These are phyloP conservation scores for Agonopterix subpropinquella DNA, from an alignment of 2,888 invertebrate species.

Conservation along the genomic window DNA sequence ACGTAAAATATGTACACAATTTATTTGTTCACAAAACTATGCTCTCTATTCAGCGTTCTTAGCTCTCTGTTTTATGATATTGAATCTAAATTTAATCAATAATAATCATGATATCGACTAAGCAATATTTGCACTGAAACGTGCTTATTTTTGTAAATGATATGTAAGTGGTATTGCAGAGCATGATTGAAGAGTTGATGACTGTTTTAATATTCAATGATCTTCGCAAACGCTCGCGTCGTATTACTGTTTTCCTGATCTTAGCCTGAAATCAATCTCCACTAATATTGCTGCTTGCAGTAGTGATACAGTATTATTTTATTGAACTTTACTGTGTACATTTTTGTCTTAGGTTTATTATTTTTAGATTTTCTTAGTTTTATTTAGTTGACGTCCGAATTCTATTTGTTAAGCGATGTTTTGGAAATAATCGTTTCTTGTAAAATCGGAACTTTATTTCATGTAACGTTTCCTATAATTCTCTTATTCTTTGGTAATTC, in stretches of 20 bases:
- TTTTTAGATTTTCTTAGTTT: conserved; percentile 48
- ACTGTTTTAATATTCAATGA: background rate
- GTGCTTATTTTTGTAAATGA: conserved; percentile 30
- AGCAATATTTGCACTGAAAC: conserved; percentile 20
- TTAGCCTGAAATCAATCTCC: conserved; percentile 20
- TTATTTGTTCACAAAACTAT: conserved; percentile 26
- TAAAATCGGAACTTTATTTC: conserved; percentile 1
- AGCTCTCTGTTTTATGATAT: conserved; percentile 52
- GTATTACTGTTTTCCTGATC: background rate
- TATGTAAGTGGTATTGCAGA: conserved; percentile 1
- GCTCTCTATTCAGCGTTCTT: conserved; percentile 51
- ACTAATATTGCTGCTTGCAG: conserved; percentile 58
- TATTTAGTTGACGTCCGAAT: conserved; percentile 50
- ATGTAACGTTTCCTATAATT: conserved; percentile 4
- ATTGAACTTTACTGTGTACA: conserved; percentile 64
- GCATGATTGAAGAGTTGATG: background rate
- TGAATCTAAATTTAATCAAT: background rate
- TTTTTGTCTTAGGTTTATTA: conserved; percentile 57
- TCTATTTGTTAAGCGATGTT: conserved; percentile 9
- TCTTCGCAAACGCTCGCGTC: background rate
- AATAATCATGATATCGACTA: conserved; percentile 1
- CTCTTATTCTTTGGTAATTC: conserved; percentile 1
- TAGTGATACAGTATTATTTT: conserved; percentile 73
- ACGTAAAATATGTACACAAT: conserved; percentile 23
- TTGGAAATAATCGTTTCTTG: background rate